Evolutionary conservation across 2,113 vertebrate species (phyloP).

Genomic region (Rattus rattus): DNA sequence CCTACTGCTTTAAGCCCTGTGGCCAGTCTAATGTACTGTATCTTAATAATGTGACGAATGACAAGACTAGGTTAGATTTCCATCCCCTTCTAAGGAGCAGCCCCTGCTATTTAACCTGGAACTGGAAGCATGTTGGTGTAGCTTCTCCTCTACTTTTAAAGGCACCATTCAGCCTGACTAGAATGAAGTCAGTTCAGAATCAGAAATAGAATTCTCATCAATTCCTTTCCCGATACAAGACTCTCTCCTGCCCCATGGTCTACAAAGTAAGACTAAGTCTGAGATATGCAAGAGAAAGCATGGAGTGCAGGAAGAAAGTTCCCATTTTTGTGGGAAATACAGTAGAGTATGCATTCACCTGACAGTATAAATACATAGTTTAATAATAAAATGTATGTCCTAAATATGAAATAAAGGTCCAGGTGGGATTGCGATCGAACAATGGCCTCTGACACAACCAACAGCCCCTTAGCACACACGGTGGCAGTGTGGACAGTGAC

Average conservation of each 20-base stretch:
- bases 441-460: slow-evolving; percentile 4
- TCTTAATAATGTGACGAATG: background rate
- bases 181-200: slow-evolving; percentile 29
- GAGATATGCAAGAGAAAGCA: background rate
- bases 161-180: background rate
- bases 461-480: background rate
- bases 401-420: background rate
- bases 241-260: background rate
- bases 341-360: background rate
- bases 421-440: background rate
- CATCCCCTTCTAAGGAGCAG: background rate
- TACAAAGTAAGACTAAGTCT: background rate
- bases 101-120: background rate
- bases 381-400: background rate
- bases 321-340: background rate
- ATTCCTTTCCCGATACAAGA: background rate
- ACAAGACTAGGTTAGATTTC: slow-evolving; percentile 18
- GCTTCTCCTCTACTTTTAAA: slow-evolving; percentile 29
- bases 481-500: background rate
- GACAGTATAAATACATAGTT: background rate
- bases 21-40: background rate
- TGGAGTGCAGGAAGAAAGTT: background rate
- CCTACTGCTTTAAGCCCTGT: background rate
- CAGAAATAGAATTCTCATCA: slow-evolving; percentile 5
- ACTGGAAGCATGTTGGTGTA: background rate